A percentile compares a stretch with the other conserved stretches of the same genome.
These are phyloP conservation scores for Nothocercus nigrocapillus DNA, from an alignment of 2,113 vertebrate species.

Conservation along the genomic window DNA sequence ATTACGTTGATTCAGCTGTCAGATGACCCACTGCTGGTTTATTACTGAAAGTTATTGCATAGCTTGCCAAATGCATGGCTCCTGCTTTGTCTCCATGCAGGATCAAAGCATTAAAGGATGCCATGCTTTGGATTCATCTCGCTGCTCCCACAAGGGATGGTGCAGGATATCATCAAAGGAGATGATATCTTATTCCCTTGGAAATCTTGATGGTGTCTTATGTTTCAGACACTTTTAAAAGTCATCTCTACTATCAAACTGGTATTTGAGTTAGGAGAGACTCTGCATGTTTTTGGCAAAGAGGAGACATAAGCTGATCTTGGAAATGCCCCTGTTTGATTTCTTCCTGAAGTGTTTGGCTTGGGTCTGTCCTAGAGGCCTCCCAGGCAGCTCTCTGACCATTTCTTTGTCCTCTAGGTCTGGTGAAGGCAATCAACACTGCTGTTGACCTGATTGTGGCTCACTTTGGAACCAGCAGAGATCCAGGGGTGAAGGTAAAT, in stretches of 20 bases:
- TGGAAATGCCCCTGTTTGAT: neutral
- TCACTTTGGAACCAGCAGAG: constrained; percentile 94
- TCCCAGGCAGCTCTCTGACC: neutral
- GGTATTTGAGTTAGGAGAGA: neutral
- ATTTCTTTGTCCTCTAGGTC: constrained; percentile 71
- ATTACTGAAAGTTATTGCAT: neutral
- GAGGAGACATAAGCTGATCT: accelerated
- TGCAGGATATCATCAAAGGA: too few relatives aligned
- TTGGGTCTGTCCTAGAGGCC: neutral
- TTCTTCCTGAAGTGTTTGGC: neutral
- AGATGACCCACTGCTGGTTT: neutral
- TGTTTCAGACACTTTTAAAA: neutral
- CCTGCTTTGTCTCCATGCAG: neutral
- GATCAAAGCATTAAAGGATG: neutral
- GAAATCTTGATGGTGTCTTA: neutral
- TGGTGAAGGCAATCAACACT: constrained; percentile 94
- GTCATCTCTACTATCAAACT: neutral
- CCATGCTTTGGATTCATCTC: neutral
- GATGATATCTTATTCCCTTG: neutral
- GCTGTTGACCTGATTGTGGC: constrained; percentile 97
- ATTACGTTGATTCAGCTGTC: neutral
- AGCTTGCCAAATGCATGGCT: neutral
- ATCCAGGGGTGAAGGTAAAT: constrained; percentile 92
- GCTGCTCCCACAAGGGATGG: neutral
- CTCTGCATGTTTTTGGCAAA: neutral